A percentile compares a stretch with the other conserved stretches of the same genome.
Conservation (phyloP, 2,797 vertebrate genomes). For the Anableps anableps region DNA sequence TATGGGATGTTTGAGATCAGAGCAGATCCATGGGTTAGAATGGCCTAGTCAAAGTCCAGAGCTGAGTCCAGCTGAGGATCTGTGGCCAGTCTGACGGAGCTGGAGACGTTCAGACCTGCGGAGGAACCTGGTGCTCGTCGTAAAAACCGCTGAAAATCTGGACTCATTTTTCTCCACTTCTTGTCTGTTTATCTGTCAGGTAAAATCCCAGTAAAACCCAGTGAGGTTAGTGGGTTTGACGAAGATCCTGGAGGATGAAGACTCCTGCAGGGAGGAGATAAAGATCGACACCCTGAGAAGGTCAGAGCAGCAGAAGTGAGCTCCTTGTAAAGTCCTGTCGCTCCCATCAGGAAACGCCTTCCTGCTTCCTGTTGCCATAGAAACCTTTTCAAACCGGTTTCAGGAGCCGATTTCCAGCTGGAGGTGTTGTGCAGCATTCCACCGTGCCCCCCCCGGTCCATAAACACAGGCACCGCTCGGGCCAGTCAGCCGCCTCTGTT, state of each 20-base stretch:
- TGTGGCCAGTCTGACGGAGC: too few species aligned
- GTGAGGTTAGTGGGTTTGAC: too few species aligned
- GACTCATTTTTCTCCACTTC: too few species aligned
- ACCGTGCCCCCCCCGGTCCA: neutral
- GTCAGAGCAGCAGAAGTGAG: slow-evolving; percentile 15
- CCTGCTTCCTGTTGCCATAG: slow-evolving; percentile 56
- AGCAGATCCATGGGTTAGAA: too few species aligned
- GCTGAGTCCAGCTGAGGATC: neutral
- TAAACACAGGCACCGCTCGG: neutral
- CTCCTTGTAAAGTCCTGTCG: slow-evolving; percentile 6
- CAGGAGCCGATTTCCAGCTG: slow-evolving; percentile 45
- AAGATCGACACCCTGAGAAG: neutral
- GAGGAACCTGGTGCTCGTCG: too few species aligned
- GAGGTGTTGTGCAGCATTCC: slow-evolving; percentile 24
- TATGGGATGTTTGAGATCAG: neutral
- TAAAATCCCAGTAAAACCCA: too few species aligned
- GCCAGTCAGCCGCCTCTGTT: slow-evolving; percentile 44
- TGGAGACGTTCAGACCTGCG: too few species aligned
- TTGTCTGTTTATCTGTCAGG: too few species aligned
- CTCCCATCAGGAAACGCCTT: slow-evolving; percentile 54
- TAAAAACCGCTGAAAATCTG: too few species aligned
- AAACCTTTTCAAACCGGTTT: slow-evolving; percentile 60
- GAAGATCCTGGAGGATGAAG: too few species aligned
- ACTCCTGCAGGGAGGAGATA: too few species aligned
- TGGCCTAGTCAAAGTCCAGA: neutral